These are phyloP conservation scores for Dugesia japonica DNA, from an alignment of 2,888 invertebrate species.

Conservation along the genomic window DNA sequence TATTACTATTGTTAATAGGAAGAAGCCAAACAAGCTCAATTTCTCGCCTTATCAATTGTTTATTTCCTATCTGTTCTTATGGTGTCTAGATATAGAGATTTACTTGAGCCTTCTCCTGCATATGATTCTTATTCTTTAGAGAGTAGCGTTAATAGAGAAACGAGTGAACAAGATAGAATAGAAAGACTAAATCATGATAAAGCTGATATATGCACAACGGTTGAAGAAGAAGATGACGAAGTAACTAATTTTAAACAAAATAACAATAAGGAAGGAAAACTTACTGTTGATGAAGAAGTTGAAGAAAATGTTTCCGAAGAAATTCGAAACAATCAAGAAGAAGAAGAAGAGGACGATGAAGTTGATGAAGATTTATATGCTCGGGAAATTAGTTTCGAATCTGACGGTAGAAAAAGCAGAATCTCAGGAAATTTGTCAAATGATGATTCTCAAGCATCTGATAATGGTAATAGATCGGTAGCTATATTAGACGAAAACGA, in stretches of 20 bases:
- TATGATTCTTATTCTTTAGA: constrained; percentile 17
- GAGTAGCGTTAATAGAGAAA: constrained; percentile 25
- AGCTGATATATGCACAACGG: constrained; percentile 29
- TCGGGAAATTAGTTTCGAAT: constrained; percentile 26
- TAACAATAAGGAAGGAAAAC: background rate
- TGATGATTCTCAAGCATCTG: constrained; percentile 24
- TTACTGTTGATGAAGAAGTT: constrained; percentile 30
- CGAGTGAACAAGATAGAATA: background rate
- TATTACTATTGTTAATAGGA: no score
- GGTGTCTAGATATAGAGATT: constrained; percentile 98
- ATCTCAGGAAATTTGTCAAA: constrained; percentile 12
- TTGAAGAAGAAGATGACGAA: constrained; percentile 30
- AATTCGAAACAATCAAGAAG: constrained; percentile 33
- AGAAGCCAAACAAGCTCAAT: constrained; percentile 98
- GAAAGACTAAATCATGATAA: constrained; percentile 33
- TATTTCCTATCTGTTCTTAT: constrained; percentile 98
- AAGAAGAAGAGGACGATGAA: constrained; percentile 32
- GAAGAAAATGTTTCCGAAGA: constrained; percentile 34
- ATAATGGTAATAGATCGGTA: constrained; percentile 11
- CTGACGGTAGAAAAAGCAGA: background rate
- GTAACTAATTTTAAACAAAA: constrained; percentile 24
- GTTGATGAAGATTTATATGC: constrained; percentile 25
- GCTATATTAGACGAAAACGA: constrained; percentile 30
- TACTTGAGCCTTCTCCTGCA: constrained; percentile 65
- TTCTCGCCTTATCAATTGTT: constrained; percentile 89